Base-by-base conservation (phyloP, 2,113 vertebrate genomes). In the Cyprinodon tularosa region DNA sequence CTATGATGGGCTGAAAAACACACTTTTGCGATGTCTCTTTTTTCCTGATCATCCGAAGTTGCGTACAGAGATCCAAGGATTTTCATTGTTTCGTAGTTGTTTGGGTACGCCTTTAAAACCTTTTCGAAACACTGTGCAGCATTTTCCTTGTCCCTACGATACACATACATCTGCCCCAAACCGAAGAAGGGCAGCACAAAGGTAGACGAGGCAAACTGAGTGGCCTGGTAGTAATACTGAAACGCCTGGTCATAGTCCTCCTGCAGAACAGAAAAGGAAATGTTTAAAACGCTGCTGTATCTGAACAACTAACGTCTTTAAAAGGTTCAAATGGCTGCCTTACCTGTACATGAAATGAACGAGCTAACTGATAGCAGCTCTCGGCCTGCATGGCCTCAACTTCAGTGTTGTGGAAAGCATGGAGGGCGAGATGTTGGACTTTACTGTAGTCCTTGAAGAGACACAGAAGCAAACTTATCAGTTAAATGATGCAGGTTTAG, bases 41-140 rank as follows among this genome's bases (percentile, higher is more conserved):
- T 99, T 84, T 99, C 97, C 89, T 99, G 98, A 88, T 99, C 98
- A 73, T 99, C 97, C 42, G 97, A 98, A 17, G 97, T 96, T 7
- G 98, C 98, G 70, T 99, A 99, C 14, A 99, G 96, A 13, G 98
- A 99, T 4, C 98, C 98, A 70, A 99, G 96, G 87, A 99, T 99
- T 89, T 99, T 99, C 98, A 99, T 99, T 4, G 98, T 99, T 88
- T 99, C 98, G 0, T 99, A 99, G 91, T 99, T 99, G 89, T 99
- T 99, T 80, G 98, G 98, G 83, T 99, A 99, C 53, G 97, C 97
- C 91, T 99, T 99, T 80, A 99, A 93, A 85, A 99, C 98, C 83
- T 99, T 99, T 85, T 99, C 98, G 77, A 99, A 99, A 92, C 98
- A 99, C 37, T 99, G 97, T 0, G 98, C 98, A 10, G 98, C 98